A percentile compares a stretch with the other conserved stretches of the same genome.
Conservation (phyloP, 2,113 vertebrate species). For the Micromys minutus region DNA sequence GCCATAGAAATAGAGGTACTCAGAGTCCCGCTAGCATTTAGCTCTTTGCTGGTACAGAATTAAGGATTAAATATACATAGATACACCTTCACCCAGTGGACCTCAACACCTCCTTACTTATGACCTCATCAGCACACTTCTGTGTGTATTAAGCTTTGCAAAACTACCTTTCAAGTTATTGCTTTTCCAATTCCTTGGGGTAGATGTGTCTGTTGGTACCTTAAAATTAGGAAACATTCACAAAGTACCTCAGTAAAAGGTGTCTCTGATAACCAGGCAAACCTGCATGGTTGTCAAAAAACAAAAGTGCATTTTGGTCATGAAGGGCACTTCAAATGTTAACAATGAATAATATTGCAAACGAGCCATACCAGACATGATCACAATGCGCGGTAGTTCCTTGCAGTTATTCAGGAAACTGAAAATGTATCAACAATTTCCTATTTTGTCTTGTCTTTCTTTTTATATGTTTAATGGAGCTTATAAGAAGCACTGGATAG, state of each 20-base stretch:
- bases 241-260: not conserved
- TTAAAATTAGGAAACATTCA: not conserved
- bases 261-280: not conserved
- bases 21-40: too few species aligned
- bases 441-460: not conserved
- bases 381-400: not conserved
- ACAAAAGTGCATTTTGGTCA: not conserved
- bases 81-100: too few species aligned
- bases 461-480: constrained; percentile 50
- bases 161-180: not conserved
- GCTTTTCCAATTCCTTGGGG: not conserved
- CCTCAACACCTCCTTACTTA: not conserved
- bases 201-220: not conserved
- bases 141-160: not conserved
- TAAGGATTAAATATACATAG: not conserved
- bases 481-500: constrained; percentile 31
- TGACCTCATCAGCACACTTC: not conserved
- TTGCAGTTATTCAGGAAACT: constrained; percentile 8
- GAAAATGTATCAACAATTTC: not conserved
- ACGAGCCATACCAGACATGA: not conserved
- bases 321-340: not conserved
- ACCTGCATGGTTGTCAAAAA: not conserved
- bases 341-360: not conserved
- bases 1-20: too few species aligned
- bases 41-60: not conserved